phyloP scores from a whole-genome alignment of 2,888 invertebrate genomes.

The Nomada hirtipes region DNA sequence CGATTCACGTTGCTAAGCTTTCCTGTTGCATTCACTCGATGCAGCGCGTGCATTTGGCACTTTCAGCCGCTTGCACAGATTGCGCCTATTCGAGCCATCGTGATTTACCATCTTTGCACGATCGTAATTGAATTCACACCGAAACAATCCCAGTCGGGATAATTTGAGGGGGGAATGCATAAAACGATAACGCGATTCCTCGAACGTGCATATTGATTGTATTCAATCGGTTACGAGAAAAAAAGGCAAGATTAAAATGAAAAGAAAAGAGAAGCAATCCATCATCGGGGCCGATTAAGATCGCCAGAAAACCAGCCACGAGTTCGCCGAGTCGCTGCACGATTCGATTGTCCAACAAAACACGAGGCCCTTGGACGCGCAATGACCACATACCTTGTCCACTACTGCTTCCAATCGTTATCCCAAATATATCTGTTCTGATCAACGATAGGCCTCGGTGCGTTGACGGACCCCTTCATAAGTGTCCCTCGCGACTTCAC shows the following conservation, averaged over 20 bases:
- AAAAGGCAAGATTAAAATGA: too few relatives aligned
- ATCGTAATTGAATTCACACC: too few relatives aligned
- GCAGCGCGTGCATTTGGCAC: conserved; percentile 31
- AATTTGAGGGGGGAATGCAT: too few relatives aligned
- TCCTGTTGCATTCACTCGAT: conserved; percentile 34
- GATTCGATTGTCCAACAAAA: neutral
- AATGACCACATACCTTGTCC: conserved; percentile 72
- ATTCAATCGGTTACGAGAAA: too few relatives aligned
- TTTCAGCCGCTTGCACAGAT: neutral
- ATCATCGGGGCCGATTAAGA: too few relatives aligned
- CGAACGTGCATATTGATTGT: neutral
- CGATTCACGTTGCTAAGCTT: conserved; percentile 19
- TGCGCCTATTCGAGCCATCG: neutral
- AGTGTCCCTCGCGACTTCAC: conserved; percentile 75
- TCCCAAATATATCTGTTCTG: conserved; percentile 80
- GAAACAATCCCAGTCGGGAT: too few relatives aligned
- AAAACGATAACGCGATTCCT: neutral
- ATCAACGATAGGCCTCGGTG: conserved; percentile 76
- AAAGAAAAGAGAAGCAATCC: too few relatives aligned
- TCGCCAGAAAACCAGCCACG: neutral
- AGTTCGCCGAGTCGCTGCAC: too few relatives aligned
- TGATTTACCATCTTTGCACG: too few relatives aligned
- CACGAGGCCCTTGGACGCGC: neutral
- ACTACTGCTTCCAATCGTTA: conserved; percentile 81
- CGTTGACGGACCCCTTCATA: conserved; percentile 80